Conservation (phyloP, 2,113 vertebrate genomes). For the Phalacrocorax brasilianus region DNA sequence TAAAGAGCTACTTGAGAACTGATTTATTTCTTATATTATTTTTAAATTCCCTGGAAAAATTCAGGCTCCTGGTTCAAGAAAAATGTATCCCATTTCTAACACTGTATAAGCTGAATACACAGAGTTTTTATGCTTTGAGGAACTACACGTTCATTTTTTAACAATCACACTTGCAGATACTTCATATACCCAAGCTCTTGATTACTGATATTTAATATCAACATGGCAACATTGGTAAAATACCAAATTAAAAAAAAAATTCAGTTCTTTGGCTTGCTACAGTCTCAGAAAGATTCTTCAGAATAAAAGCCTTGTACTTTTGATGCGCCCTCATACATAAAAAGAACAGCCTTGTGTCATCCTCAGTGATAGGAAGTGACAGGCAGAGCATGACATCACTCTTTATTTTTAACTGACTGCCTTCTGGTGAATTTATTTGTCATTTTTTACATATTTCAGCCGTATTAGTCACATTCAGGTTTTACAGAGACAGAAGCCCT, state of each 20-base stretch:
- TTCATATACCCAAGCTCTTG: background rate
- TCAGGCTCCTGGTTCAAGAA: background rate
- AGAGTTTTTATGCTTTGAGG: background rate
- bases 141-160: background rate
- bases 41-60: background rate
- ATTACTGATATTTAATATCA: background rate
- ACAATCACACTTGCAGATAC: background rate
- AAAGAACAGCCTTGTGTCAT: conserved; percentile 31
- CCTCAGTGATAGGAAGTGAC: conserved; percentile 31
- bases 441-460: background rate
- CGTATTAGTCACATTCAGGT: background rate
- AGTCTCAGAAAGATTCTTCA: background rate
- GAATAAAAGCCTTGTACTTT: background rate
- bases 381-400: conserved; percentile 57
- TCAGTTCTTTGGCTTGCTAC: background rate
- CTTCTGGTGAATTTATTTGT: conserved; percentile 28
- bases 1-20: background rate
- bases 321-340: background rate
- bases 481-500: background rate
- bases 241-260: background rate
- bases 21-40: background rate
- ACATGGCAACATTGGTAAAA: background rate
- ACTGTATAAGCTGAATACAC: background rate
- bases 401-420: conserved; percentile 46
- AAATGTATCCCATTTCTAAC: background rate